Percentiles rank a stretch among this genome's conserved stretches.
Conservation (phyloP, 1,140 invertebrate species). For the Plodia interpunctella region DNA sequence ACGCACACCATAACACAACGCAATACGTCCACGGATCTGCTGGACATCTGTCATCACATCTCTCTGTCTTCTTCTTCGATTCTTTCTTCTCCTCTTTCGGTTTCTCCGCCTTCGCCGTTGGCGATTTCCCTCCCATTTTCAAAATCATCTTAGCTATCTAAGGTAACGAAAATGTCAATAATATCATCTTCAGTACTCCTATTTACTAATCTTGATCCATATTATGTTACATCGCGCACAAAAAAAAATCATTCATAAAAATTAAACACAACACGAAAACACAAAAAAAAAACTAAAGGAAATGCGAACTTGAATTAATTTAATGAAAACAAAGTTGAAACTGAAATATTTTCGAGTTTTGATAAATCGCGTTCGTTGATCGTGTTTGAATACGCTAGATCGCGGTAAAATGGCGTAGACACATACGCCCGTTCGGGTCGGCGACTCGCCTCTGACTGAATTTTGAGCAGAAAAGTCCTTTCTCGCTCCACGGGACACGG, state of each 20-base stretch:
- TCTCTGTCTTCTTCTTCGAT: conserved; percentile 37
- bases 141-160: conserved; percentile 54
- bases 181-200: neutral
- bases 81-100: conserved; percentile 39
- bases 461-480: neutral
- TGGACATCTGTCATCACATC: conserved; percentile 54
- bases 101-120: conserved; percentile 40
- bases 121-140: conserved; percentile 59
- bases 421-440: conserved; percentile 31
- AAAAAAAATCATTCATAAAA: conserved; percentile 6
- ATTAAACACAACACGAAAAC: conserved; percentile 11
- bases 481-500: conserved; percentile 8
- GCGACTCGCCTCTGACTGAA: conserved; percentile 46
- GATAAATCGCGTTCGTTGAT: conserved; percentile 21
- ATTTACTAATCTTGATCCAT: conserved; percentile 2
- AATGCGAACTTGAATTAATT: conserved; percentile 7
- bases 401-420: conserved; percentile 20
- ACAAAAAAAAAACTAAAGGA: conserved; percentile 19
- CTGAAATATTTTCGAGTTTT: conserved; percentile 10
- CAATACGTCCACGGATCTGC: conserved; percentile 65
- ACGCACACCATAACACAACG: conserved; percentile 71
- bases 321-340: neutral
- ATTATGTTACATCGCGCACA: conserved; percentile 20
- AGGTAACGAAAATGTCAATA: conserved; percentile 22
- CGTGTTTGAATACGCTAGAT: conserved; percentile 51